These are phyloP conservation scores for Gallinago undulata DNA, from an alignment of 2,113 vertebrate genomes.

Conservation along the genomic window DNA sequence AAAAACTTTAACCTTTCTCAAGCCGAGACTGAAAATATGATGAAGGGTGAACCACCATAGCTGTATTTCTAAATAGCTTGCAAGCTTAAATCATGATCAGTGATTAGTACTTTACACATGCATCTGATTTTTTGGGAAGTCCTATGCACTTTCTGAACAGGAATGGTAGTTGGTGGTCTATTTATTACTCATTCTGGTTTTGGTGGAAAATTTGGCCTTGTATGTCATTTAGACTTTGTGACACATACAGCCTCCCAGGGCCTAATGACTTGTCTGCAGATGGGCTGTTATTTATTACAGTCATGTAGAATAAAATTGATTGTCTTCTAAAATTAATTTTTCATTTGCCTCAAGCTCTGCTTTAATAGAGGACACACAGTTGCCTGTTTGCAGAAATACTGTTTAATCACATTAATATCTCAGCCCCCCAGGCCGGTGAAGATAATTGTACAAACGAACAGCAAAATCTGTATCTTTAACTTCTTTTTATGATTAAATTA, in stretches of 20 bases:
- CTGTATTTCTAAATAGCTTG: background rate
- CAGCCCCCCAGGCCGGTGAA: constrained; percentile 81
- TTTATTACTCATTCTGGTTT: constrained; percentile 68
- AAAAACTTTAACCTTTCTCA: background rate
- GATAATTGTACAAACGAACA: constrained; percentile 92
- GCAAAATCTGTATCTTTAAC: constrained; percentile 91
- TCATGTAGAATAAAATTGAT: constrained; percentile 93
- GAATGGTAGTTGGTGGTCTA: constrained; percentile 46
- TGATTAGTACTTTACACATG: background rate
- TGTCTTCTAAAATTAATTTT: constrained; percentile 95
- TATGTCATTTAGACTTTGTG: constrained; percentile 87
- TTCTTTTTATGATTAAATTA: constrained; percentile 94
- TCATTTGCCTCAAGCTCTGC: constrained; percentile 87
- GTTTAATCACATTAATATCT: constrained; percentile 95
- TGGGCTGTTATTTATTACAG: constrained; percentile 91
- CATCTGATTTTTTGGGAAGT: constrained; percentile 34
- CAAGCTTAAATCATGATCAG: background rate
- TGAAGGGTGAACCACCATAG: background rate
- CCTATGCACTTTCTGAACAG: background rate
- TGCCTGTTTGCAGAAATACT: constrained; percentile 89
- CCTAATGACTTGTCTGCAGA: constrained; percentile 87
- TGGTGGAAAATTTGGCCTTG: constrained; percentile 68
- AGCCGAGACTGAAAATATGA: background rate
- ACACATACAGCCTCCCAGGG: constrained; percentile 82
- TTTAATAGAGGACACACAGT: constrained; percentile 89